Conservation (phyloP, 2,113 vertebrate species). For the Oceanites oceanicus region DNA sequence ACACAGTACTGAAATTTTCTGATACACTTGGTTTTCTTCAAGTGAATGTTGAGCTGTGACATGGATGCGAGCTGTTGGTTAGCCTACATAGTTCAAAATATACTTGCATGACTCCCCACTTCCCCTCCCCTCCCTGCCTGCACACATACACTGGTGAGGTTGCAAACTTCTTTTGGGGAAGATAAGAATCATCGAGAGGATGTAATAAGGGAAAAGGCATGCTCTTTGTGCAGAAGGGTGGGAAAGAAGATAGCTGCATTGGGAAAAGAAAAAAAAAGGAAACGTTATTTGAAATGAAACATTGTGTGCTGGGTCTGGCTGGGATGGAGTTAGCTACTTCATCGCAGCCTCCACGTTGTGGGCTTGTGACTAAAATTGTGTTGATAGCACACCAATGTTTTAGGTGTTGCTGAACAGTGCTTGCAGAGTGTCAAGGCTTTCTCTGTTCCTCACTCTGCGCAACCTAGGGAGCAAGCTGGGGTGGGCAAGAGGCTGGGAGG, state of each 20-base stretch:
- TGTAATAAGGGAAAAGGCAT: neutral
- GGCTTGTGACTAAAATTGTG: neutral
- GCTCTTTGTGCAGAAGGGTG: neutral
- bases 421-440: neutral
- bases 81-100: neutral
- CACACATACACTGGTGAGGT: neutral
- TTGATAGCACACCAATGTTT: neutral
- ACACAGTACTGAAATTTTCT: neutral
- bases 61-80: neutral
- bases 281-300: conserved; percentile 44
- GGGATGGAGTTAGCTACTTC: neutral
- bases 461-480: accelerated
- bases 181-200: neutral
- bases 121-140: neutral
- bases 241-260: neutral
- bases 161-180: neutral
- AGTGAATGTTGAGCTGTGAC: neutral
- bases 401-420: neutral
- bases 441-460: neutral
- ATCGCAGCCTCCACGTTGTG: accelerated
- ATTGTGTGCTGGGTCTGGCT: neutral
- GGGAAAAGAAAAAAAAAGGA: neutral
- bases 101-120: neutral
- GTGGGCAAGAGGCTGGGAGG: neutral
- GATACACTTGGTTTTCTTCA: neutral